These are phyloP conservation scores for Villa cingulata DNA, from an alignment of 2,888 invertebrate species.

Conservation along the genomic window DNA sequence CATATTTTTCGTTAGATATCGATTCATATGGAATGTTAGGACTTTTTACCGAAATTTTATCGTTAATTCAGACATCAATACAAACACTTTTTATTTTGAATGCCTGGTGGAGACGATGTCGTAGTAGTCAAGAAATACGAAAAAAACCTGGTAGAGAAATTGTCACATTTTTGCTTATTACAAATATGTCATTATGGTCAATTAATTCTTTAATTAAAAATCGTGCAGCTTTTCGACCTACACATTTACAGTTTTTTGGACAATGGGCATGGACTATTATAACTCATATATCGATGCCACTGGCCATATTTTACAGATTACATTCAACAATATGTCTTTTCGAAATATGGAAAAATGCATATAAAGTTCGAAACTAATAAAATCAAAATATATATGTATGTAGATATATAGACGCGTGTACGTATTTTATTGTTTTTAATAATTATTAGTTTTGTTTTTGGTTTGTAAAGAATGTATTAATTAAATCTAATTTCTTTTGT, in stretches of 20 bases:
- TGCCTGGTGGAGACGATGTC: conserved; percentile 5
- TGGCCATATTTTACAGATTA: conserved; percentile 80
- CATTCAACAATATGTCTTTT: conserved; percentile 85
- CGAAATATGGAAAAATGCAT: conserved; percentile 83
- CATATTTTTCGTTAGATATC: conserved; percentile 46
- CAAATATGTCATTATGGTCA: conserved; percentile 75
- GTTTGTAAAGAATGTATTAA: too few relatives aligned
- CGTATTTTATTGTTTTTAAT: too few relatives aligned
- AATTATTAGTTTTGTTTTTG: too few relatives aligned
- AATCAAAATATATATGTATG: neutral
- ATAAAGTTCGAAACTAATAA: conserved; percentile 41
- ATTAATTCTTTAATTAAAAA: conserved; percentile 75
- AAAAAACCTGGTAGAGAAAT: conserved; percentile 73
- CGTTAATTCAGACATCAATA: conserved; percentile 55
- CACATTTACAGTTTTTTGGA: conserved; percentile 69
- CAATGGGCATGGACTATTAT: conserved; percentile 86
- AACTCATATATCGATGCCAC: conserved; percentile 75
- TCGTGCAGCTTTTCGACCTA: conserved; percentile 66
- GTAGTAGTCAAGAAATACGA: conserved; percentile 21
- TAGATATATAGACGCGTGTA: too few relatives aligned
- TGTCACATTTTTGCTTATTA: conserved; percentile 68
- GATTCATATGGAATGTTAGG: conserved; percentile 40
- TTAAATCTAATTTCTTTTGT: too few relatives aligned
- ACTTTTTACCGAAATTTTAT: conserved; percentile 51
- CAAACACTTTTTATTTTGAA: conserved; percentile 52